Percentiles rank a stretch among this genome's conserved stretches.
These are phyloP conservation scores for Drosophila chauvacae DNA, from an alignment of 1,140 invertebrate species.

Conservation along the genomic window DNA sequence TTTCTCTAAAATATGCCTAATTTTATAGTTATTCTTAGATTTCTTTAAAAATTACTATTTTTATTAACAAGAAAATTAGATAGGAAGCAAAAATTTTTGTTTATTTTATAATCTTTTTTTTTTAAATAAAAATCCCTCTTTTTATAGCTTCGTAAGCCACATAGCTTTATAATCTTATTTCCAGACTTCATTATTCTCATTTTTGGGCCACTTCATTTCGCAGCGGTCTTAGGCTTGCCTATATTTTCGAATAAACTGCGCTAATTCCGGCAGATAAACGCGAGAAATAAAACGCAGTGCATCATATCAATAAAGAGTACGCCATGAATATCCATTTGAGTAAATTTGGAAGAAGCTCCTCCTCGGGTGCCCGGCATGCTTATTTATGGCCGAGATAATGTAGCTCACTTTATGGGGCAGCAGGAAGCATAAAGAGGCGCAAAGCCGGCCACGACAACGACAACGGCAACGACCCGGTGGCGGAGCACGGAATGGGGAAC, in stretches of 20 bases:
- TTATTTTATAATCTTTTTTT: not conserved
- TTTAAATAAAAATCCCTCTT: not conserved
- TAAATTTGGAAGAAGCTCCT: slow-evolving; percentile 51
- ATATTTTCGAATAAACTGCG: slow-evolving; percentile 17
- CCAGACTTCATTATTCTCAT: not conserved
- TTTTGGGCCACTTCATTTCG: not conserved
- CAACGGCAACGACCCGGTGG: not conserved
- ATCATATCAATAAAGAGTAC: slow-evolving; percentile 62
- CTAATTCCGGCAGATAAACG: slow-evolving; percentile 44
- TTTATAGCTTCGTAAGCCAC: too few species aligned
- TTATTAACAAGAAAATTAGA: not conserved
- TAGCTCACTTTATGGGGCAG: slow-evolving; percentile 57
- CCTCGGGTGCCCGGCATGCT: slow-evolving; percentile 27
- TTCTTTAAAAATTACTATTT: not conserved
- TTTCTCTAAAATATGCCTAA: too few species aligned
- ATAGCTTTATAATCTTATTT: not conserved
- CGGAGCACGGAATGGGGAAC: not conserved
- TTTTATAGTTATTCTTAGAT: too few species aligned
- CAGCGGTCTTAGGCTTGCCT: not conserved
- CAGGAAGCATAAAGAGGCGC: slow-evolving; percentile 58
- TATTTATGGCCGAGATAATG: slow-evolving; percentile 66
- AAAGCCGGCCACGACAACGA: slow-evolving; percentile 41
- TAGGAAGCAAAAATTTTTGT: not conserved
- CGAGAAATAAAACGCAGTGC: slow-evolving; percentile 44
- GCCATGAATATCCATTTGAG: slow-evolving; percentile 63